A percentile compares a stretch with the other conserved stretches of the same genome.
Conservation (phyloP, 2,888 invertebrate species). For the Ophion slaviceki region DNA sequence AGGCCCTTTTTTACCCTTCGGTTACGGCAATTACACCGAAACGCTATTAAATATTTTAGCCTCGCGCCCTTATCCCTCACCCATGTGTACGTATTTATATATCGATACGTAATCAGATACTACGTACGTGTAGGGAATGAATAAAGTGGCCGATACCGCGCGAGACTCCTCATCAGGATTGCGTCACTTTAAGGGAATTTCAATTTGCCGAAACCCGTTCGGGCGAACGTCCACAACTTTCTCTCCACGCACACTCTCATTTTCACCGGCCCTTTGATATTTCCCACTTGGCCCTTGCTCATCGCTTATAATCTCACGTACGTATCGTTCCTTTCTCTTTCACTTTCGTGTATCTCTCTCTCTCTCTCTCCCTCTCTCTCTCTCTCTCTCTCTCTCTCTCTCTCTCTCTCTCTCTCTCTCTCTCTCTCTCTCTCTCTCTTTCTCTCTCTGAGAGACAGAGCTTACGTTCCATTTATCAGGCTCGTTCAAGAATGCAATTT, state of each 20-base stretch:
- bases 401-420: not conserved
- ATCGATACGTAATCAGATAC: conserved; percentile 4
- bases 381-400: not conserved
- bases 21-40: conserved; percentile 78
- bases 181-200: conserved; percentile 71
- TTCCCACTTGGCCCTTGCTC: conserved; percentile 16
- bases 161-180: conserved; percentile 27
- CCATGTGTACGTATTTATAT: not conserved
- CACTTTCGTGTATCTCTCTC: not conserved
- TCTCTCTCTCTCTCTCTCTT: not conserved
- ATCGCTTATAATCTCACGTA: conserved; percentile 39
- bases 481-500: conserved; percentile 50
- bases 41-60: conserved; percentile 75
- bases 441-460: not conserved
- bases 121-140: conserved; percentile 15
- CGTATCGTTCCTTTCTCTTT: conserved; percentile 36
- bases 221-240: conserved; percentile 31
- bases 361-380: too few species aligned
- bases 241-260: conserved; percentile 31
- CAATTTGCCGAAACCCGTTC: conserved; percentile 70
- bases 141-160: conserved; percentile 32
- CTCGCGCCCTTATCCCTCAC: conserved; percentile 65
- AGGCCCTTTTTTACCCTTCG: conserved; percentile 71
- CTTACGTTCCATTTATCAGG: conserved; percentile 50
- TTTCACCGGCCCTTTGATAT: conserved; percentile 47